Evolutionary conservation across 2,113 vertebrate species (phyloP).

Genomic region (Tyrannus savana): DNA sequence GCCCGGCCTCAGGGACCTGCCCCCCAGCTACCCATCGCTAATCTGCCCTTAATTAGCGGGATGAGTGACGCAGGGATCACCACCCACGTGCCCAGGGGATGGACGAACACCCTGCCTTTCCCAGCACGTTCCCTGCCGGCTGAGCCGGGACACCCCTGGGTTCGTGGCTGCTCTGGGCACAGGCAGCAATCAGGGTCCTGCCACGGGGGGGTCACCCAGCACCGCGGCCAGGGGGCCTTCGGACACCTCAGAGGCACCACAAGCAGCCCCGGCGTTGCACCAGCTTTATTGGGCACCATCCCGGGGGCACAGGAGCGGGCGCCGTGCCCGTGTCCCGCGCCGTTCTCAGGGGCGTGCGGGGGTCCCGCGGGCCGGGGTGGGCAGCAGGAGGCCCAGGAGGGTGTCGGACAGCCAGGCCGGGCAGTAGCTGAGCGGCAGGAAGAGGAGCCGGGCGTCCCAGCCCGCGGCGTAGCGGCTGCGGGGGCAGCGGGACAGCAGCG

Average conservation of each 20-base stretch:
- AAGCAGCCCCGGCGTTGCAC: neutral
- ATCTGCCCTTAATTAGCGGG: neutral
- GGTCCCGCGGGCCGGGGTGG: accelerated
- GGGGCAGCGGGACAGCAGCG: constrained; percentile 70
- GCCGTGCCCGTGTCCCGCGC: accelerated
- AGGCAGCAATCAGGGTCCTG: too few species aligned
- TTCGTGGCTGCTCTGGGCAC: neutral
- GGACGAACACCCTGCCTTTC: neutral
- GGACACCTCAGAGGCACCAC: accelerated
- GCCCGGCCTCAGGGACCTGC: neutral
- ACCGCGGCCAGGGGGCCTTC: accelerated
- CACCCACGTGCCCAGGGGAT: neutral
- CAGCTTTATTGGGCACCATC: neutral
- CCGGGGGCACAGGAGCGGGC: accelerated
- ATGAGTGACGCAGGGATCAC: neutral
- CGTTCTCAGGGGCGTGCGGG: accelerated
- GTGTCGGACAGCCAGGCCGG: constrained; percentile 67
- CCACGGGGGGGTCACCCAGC: too few species aligned
- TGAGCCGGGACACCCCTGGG: neutral
- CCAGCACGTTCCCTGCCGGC: neutral
- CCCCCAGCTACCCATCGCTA: neutral
- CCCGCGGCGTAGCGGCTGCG: constrained; percentile 72
- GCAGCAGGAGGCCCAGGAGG: accelerated
- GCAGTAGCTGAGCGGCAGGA: constrained; percentile 73
- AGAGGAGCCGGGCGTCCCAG: constrained; percentile 70